Evolutionary conservation across 2,888 invertebrate species (phyloP).

Genomic region (Ophion slaviceki): DNA sequence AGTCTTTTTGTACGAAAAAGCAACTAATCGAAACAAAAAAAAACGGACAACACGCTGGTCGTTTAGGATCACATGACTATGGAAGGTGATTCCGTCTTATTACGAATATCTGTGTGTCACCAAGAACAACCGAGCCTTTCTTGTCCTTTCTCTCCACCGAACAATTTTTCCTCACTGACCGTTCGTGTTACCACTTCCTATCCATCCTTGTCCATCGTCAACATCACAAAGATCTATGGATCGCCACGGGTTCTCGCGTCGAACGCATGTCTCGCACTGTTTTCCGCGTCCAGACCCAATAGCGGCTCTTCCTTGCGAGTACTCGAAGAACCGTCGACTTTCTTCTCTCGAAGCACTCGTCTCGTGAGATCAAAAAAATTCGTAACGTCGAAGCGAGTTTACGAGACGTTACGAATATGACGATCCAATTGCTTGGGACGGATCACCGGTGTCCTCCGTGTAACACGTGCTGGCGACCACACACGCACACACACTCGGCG

Average conservation of each 20-base stretch:
- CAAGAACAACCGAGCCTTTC: background rate
- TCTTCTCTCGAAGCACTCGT: background rate
- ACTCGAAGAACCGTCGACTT: background rate
- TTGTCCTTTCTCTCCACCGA: background rate
- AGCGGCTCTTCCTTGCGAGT: background rate
- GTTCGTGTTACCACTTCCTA: slow-evolving; percentile 14
- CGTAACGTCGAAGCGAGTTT: background rate
- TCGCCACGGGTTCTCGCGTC: slow-evolving; percentile 23
- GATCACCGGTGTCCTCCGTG: slow-evolving; percentile 47
- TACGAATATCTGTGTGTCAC: background rate
- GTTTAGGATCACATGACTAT: slow-evolving; percentile 67
- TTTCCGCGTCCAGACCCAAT: slow-evolving; percentile 19
- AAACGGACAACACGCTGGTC: slow-evolving; percentile 51
- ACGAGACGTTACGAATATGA: slow-evolving; percentile 6
- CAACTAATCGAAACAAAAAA: slow-evolving; percentile 32
- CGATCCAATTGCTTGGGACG: background rate
- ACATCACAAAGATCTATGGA: slow-evolving; percentile 59
- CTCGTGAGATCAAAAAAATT: background rate
- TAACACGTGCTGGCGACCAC: slow-evolving; percentile 2
- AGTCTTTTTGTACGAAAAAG: background rate
- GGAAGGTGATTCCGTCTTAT: slow-evolving; percentile 24
- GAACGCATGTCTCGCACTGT: slow-evolving; percentile 50
- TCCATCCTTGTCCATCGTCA: slow-evolving; percentile 29
- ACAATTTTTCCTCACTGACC: background rate
- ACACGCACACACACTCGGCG: slow-evolving; percentile 19